A percentile compares a stretch with the other conserved stretches of the same genome.
Conservation (phyloP, 2,888 invertebrate genomes). For the Abrostola triplasia region DNA sequence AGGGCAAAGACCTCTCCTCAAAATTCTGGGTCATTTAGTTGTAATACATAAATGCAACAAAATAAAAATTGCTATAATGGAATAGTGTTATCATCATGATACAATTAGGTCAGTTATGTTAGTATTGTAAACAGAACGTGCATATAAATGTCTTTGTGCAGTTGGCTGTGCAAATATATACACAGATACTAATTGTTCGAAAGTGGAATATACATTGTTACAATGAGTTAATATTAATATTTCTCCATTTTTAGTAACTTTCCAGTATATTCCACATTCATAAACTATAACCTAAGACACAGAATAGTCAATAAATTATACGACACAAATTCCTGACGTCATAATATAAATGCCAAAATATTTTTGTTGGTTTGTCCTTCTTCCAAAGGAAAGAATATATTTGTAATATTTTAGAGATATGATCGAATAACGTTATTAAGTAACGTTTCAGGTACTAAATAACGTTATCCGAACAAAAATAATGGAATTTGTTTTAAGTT, state of each 20-base stretch:
- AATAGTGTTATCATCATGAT: conserved; percentile 7
- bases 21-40: no score
- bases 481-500: no score
- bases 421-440: no score
- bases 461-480: no score
- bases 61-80: not conserved
- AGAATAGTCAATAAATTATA: conserved; percentile 22
- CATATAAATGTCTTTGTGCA: conserved; percentile 20
- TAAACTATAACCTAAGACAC: conserved; percentile 21
- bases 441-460: no score
- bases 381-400: not conserved
- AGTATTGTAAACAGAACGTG: conserved; percentile 28
- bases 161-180: conserved; percentile 39
- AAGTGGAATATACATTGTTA: conserved; percentile 26
- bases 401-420: no score
- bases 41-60: no score
- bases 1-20: no score
- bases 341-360: no score
- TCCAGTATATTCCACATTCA: conserved; percentile 16
- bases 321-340: no score
- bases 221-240: not conserved
- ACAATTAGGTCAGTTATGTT: conserved; percentile 50
- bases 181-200: conserved; percentile 14
- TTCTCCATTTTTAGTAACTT: not conserved
- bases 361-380: no score